These are phyloP conservation scores for Pristionchus fissidentatus DNA, from an alignment of 2,888 invertebrate species.

Conservation along the genomic window DNA sequence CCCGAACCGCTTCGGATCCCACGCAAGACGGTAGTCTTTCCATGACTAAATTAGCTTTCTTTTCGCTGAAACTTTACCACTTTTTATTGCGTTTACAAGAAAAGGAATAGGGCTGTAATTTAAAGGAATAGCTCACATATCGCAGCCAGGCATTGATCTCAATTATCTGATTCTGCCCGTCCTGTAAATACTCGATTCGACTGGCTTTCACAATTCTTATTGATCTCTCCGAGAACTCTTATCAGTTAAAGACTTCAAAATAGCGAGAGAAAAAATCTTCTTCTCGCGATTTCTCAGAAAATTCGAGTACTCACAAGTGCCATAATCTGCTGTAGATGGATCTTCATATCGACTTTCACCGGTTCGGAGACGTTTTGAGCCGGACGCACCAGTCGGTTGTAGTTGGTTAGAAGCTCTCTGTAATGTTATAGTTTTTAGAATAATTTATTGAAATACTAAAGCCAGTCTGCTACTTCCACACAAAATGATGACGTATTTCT, in stretches of 20 bases:
- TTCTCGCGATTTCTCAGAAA: background rate
- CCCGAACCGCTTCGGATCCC: constrained; percentile 68
- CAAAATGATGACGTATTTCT: too few species aligned
- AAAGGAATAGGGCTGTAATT: background rate
- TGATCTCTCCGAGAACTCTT: background rate
- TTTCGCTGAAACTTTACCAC: too few species aligned
- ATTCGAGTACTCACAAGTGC: constrained; percentile 55
- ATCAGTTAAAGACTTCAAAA: background rate
- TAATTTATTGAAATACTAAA: background rate
- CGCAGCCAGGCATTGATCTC: constrained; percentile 71
- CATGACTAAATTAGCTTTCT: constrained; percentile 56
- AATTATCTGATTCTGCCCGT: constrained; percentile 70
- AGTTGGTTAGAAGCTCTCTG: constrained; percentile 64
- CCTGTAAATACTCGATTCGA: constrained; percentile 52
- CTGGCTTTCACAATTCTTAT: too few species aligned
- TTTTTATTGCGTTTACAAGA: background rate
- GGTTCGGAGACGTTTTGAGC: constrained; percentile 60
- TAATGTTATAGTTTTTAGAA: constrained; percentile 30
- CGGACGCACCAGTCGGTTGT: constrained; percentile 65
- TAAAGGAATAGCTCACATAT: constrained; percentile 57
- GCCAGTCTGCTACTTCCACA: too few species aligned
- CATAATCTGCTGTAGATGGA: constrained; percentile 69
- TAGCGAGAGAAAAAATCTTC: background rate
- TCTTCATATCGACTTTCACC: constrained; percentile 66
- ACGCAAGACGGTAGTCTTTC: constrained; percentile 64